Percentiles rank a stretch among this genome's conserved stretches.
phyloP scores from a whole-genome alignment of 2,113 vertebrate genomes.

The Upupa epops region DNA sequence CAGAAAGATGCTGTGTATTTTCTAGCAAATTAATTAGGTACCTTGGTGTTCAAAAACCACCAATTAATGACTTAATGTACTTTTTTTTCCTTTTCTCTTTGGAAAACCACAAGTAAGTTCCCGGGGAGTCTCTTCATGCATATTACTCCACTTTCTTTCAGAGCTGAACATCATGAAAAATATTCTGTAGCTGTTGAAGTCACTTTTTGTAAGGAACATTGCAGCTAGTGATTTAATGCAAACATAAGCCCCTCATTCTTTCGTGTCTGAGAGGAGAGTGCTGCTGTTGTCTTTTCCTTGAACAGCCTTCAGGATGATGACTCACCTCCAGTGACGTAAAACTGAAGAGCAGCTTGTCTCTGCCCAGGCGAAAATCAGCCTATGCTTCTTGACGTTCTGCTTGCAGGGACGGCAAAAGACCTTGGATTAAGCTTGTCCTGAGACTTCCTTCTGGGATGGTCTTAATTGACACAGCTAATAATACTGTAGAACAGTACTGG shows the following conservation, averaged over 20 bases:
- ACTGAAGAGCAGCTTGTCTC: not conserved
- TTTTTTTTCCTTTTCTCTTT: not conserved
- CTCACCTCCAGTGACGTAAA: not conserved
- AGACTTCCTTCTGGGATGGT: not conserved
- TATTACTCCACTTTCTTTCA: not conserved
- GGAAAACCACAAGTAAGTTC: not conserved
- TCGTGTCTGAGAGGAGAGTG: not conserved
- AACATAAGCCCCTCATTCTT: not conserved
- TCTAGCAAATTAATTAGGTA: not conserved
- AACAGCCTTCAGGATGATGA: not conserved
- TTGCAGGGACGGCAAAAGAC: not conserved
- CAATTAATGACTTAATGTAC: not conserved
- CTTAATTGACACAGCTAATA: not conserved
- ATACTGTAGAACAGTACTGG: not conserved
- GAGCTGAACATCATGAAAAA: not conserved
- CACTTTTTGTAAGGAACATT: not conserved
- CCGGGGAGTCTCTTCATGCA: not conserved
- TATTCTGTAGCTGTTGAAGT: not conserved
- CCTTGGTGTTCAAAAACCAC: not conserved
- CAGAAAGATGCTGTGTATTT: not conserved
- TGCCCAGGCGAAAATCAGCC: fast-evolving
- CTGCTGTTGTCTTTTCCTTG: not conserved
- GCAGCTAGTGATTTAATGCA: not conserved
- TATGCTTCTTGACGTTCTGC: not conserved
- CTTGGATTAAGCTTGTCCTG: not conserved